phyloP scores from a whole-genome alignment of 2,113 vertebrate species.

The Eptatretus burgeri region DNA sequence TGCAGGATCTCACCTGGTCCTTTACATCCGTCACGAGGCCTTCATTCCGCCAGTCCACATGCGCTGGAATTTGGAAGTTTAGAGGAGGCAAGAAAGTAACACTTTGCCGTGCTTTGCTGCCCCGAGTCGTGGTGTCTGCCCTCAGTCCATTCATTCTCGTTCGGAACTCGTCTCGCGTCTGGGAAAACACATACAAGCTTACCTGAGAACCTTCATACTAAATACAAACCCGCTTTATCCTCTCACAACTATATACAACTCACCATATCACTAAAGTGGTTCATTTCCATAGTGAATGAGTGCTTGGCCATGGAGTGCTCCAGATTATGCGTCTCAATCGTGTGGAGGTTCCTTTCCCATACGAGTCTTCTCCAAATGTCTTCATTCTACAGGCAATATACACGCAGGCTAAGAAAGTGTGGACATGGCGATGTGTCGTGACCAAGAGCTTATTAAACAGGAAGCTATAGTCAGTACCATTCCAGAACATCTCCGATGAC shows the following conservation, averaged over 20 bases:
- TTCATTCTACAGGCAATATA: slow-evolving; percentile 14
- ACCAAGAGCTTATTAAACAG: no score
- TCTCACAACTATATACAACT: neutral
- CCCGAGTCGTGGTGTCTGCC: no score
- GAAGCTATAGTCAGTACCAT: no score
- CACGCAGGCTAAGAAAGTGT: no score
- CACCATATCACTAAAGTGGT: slow-evolving; percentile 17
- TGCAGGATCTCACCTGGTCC: slow-evolving; percentile 13
- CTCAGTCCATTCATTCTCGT: no score
- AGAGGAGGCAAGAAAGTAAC: rapidly evolving
- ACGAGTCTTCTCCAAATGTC: slow-evolving; percentile 10
- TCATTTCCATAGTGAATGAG: slow-evolving; percentile 13
- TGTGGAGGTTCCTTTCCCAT: slow-evolving; percentile 16
- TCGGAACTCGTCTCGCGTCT: no score
- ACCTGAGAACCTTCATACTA: no score
- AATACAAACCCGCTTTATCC: no score
- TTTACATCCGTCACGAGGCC: slow-evolving; percentile 14
- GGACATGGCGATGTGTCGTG: no score
- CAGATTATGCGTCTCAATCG: slow-evolving; percentile 13
- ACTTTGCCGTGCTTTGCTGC: no score
- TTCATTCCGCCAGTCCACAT: slow-evolving; percentile 12
- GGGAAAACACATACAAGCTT: no score
- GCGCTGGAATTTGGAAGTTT: rapidly evolving
- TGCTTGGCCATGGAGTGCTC: slow-evolving; percentile 12
- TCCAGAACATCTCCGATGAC: no score